Evolutionary conservation across 1,140 invertebrate species (phyloP), one percentile per base, ranked within the genome.

Genomic region (Pseudoatta argentina): DNA sequence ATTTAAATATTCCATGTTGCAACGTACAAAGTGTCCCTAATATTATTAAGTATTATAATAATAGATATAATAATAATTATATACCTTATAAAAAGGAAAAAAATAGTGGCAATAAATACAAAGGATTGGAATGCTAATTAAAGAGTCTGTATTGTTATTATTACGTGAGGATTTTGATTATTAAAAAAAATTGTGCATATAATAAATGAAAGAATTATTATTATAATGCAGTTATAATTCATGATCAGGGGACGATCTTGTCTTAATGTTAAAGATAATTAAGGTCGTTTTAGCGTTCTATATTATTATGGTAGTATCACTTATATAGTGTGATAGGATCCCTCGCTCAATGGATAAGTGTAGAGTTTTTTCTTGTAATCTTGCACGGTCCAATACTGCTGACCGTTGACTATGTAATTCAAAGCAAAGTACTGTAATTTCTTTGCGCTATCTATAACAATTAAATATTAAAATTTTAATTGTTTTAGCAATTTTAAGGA

Each of bases 311-410:
- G 4, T 30, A 30, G 3, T 4, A 30, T 30, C 27, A 24, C 0
- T 24, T 24, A 24, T 24, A 24, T 24, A 24, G 1, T 24, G 24
- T 24, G 24, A 24, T 24, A 24, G 24, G 24, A 24, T 24, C 24
- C 27, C 5, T 83, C 75, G 21, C 39, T 88, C 30, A 89, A 86
- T 27, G 95, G 95, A 90, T 93, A 96, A 0, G 93, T 86, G 44
- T 93, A 87, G 2, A 96, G 81, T 48, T 72, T 75, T 0, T 39
- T 85, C 72, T 95, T 95, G 24, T 85, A 93, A 4, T 61, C 67
- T 55, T 87, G 48, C 51, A 93, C 81, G 24, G 6, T 7, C 92
- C 39, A 4, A 86, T 89, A 27, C 93, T 87, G 27, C 61, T 57
- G 51, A 6, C 34, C 16, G 1, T 81, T 24, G n/a, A 51, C 73